phyloP scores from a whole-genome alignment of 2,797 vertebrate species.

The Gymnothorax javanicus region DNA sequence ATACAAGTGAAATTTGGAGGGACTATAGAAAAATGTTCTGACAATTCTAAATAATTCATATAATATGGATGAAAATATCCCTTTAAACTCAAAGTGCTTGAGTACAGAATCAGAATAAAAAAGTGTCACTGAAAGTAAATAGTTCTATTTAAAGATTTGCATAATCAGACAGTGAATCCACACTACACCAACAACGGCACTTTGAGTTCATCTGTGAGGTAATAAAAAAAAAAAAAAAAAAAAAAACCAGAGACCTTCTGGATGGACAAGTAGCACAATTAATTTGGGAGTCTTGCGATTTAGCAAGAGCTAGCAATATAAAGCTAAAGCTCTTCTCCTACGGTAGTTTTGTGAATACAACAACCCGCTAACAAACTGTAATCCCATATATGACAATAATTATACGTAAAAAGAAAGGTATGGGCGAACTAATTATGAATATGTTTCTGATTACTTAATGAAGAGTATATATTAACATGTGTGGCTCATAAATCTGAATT shows the following conservation, averaged over 20 bases:
- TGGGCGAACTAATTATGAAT: not conserved
- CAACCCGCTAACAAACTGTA: not conserved
- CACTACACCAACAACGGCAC: conserved; percentile 16
- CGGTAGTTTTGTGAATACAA: not conserved
- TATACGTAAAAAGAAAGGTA: not conserved
- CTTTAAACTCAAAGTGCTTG: too few species aligned
- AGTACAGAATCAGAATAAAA: too few species aligned
- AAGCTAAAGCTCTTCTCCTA: not conserved
- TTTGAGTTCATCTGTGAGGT: not conserved
- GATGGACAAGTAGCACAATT: not conserved
- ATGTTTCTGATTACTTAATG: not conserved
- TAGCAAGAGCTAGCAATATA: not conserved
- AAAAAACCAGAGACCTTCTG: not conserved
- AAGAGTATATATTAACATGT: not conserved
- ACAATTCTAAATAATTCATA: too few species aligned
- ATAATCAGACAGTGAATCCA: conserved; percentile 19
- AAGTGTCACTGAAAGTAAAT: too few species aligned
- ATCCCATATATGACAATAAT: not conserved
- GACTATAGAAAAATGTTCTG: too few species aligned
- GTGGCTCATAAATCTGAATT: not conserved
- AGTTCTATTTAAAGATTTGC: not conserved
- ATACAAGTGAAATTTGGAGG: too few species aligned
- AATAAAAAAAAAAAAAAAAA: not conserved
- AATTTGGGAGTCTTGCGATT: not conserved
- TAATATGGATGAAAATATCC: too few species aligned